Conservation (phyloP, 2,797 vertebrate genomes). For the Coluber constrictor region DNA sequence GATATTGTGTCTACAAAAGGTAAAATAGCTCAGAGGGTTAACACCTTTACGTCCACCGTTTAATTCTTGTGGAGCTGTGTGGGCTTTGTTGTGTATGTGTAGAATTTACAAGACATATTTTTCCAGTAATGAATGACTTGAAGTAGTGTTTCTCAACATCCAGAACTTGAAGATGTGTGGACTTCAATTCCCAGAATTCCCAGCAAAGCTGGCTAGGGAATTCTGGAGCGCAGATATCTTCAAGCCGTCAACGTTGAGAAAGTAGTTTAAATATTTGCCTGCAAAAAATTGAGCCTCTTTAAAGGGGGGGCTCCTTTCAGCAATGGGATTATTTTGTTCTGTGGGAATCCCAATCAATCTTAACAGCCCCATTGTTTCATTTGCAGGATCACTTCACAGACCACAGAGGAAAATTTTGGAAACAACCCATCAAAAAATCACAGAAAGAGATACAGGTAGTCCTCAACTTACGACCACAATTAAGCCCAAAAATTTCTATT, state of each 20-base stretch:
- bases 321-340: background rate
- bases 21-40: background rate
- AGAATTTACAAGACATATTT: background rate
- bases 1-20: background rate
- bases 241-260: background rate
- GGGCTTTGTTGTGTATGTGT: background rate
- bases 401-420: background rate
- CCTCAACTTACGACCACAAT: background rate
- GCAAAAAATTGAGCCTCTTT: background rate
- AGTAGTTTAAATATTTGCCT: too few relatives aligned
- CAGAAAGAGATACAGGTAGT: background rate
- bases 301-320: background rate
- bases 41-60: background rate
- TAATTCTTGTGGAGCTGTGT: background rate
- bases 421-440: background rate
- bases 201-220: background rate
- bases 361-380: background rate
- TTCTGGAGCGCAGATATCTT: background rate
- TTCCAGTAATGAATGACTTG: background rate
- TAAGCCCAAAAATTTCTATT: background rate
- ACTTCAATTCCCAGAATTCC: background rate
- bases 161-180: background rate
- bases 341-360: background rate
- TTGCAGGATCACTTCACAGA: background rate
- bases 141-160: background rate